Conservation (phyloP, 2,113 vertebrate genomes). For the Orycteropus afer region DNA sequence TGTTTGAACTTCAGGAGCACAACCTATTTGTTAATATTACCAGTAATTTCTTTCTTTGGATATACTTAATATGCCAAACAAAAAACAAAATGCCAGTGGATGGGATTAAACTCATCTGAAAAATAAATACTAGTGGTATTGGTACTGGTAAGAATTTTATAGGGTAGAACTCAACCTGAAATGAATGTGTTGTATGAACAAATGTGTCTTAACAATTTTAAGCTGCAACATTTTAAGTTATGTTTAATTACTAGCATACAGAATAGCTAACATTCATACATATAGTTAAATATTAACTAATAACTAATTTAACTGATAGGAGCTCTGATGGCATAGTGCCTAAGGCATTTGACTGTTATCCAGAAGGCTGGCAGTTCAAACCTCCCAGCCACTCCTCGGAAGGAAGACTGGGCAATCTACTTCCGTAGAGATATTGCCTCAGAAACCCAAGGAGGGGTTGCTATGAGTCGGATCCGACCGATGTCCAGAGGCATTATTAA, state of each 20-base stretch:
- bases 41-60: conserved; percentile 31
- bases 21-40: not conserved
- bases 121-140: not conserved
- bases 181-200: not conserved
- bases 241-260: not conserved
- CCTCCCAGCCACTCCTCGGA: too few relatives aligned
- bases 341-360: too few relatives aligned
- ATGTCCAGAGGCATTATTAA: not conserved
- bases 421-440: too few relatives aligned
- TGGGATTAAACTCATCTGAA: not conserved
- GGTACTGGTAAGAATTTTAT: conserved; percentile 17
- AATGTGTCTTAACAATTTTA: not conserved
- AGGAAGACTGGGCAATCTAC: too few relatives aligned
- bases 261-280: not conserved
- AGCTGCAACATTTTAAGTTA: not conserved
- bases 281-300: not conserved
- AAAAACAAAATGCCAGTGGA: not conserved
- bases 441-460: too few relatives aligned
- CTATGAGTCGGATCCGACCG: too few relatives aligned
- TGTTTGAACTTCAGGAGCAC: conserved; percentile 6
- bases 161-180: conserved; percentile 13
- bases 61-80: conserved; percentile 43
- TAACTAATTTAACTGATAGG: not conserved
- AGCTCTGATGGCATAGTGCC: too few relatives aligned
- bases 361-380: too few relatives aligned